phyloP scores from a whole-genome alignment of 2,888 invertebrate species.

The Priocnemis perturbator region DNA sequence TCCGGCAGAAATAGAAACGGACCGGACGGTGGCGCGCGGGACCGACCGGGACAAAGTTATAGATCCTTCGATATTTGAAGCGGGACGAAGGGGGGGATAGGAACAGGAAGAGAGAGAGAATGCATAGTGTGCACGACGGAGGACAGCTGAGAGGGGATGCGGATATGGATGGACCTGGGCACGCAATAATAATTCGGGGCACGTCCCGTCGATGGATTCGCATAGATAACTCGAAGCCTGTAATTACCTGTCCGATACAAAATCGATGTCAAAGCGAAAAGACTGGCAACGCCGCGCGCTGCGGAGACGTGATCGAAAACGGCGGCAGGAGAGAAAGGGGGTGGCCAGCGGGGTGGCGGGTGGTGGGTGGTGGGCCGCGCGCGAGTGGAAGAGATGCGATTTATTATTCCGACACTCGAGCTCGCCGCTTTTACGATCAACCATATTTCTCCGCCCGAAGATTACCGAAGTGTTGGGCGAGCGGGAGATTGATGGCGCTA shows the following conservation, averaged over 20 bases:
- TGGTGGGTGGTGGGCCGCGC: not conserved
- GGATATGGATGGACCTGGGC: slow-evolving; percentile 16
- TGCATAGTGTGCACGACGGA: not conserved
- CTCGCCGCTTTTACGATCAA: slow-evolving; percentile 36
- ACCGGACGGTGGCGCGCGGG: slow-evolving; percentile 14
- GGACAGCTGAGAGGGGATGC: slow-evolving; percentile 14
- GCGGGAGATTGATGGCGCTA: slow-evolving; percentile 32
- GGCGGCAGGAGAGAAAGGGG: slow-evolving; percentile 20
- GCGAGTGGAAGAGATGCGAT: slow-evolving; percentile 35
- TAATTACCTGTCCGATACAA: slow-evolving; percentile 69
- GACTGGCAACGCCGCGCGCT: slow-evolving; percentile 30
- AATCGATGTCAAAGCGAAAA: slow-evolving; percentile 63
- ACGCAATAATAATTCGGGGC: slow-evolving; percentile 59
- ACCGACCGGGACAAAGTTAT: slow-evolving; percentile 15
- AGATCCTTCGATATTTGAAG: slow-evolving; percentile 10
- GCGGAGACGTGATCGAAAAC: slow-evolving; percentile 52
- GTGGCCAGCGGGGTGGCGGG: not conserved
- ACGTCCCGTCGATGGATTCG: slow-evolving; percentile 57
- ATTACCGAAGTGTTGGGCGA: slow-evolving; percentile 39
- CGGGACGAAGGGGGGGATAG: not conserved
- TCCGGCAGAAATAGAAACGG: slow-evolving; percentile 52
- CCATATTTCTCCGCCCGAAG: slow-evolving; percentile 46
- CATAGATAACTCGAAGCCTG: slow-evolving; percentile 57
- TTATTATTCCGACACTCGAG: slow-evolving; percentile 51
- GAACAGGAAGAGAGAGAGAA: slow-evolving; percentile 18